Base-by-base conservation (phyloP, 2,888 invertebrate species). In the Desoria tigrina region DNA sequence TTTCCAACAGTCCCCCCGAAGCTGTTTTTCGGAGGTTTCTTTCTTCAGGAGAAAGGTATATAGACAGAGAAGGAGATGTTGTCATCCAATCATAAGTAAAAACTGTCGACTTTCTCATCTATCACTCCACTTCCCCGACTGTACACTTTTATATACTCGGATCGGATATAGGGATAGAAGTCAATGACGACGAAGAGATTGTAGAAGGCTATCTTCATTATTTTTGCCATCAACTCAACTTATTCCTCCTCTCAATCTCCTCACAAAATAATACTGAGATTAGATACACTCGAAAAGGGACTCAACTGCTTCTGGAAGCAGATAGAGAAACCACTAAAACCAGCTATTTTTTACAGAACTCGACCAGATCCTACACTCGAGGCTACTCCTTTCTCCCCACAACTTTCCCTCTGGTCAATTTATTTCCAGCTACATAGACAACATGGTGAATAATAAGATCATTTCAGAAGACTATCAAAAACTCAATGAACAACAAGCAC, bases 81-180 rank as follows among this genome's bases (percentile, higher is more conserved):
- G 65, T 68, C 68, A 68, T 68, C 68, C 65, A 68, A 68, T 68
- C 68, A 68, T 68, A 68, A 65, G 68, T 62, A 62, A 58, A 58
- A 58, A 49, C 28, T 58, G 49, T 58, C 58, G 27, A 45, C 21
- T 49, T 57, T 58, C 58, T 58, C 58, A 58, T 58, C 58, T 58
- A 58, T 58, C 58, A 58, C 58, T 45, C 27, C n/a, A 57, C n/a
- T 11, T 21, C 16, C 27, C n/a, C 4, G 27, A n/a, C 6, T 51
- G 21, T 32, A 32, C 32, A 11, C 6, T 4, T 11, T 32, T 32
- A 11, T 7, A 11, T 32, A 32, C 3, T 21, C 7, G 23, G 21
- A 21, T 6, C 23, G 51, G n/a, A n/a, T n/a, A n/a, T n/a, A n/a
- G n/a, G n/a, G n/a, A n/a, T n/a, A n/a, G n/a, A n/a, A n/a, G n/a